Evolutionary conservation across 2,888 invertebrate genomes (phyloP), one percentile per base, ranked within the genome.

Genomic region (Cristatella mucedo): DNA sequence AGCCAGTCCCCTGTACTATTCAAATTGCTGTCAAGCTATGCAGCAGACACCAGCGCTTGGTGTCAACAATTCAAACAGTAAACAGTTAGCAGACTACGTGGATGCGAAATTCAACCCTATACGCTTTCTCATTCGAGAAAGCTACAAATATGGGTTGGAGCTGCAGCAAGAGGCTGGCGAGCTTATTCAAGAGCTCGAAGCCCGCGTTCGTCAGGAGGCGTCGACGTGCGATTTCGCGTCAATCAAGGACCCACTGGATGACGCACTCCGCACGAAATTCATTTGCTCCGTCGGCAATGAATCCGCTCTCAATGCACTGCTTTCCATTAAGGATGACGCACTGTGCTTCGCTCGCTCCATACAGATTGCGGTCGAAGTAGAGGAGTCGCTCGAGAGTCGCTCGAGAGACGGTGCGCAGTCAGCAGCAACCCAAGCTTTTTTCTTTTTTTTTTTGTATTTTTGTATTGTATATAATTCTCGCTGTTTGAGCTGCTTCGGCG

Each of bases 371-470:
- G 22, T 38, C 31, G 44, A 45, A 29, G 48, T 47, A 9, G 47
- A 45, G 26, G 45, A 46, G 21, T 47, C 47, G 5, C 47, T n/a
- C 44, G 4, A 44, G 33, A 16, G 47, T 45, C 13, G 45, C 38
- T n/a, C 47, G 48, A 38, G 45, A 45, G 13, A 45, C 45, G 3
- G 45, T 47, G n/a, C n/a, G n/a, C n/a, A n/a, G n/a, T n/a, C n/a
- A n/a, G n/a, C n/a, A n/a, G n/a, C n/a, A n/a, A n/a, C n/a, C n/a
- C n/a, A n/a, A n/a, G n/a, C n/a, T n/a, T n/a, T n/a, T n/a, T n/a
- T n/a, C n/a, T n/a, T n/a, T n/a, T n/a, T n/a, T n/a, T n/a, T n/a
- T n/a, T n/a, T n/a, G n/a, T n/a, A n/a, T n/a, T n/a, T n/a, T n/a
- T n/a, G n/a, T n/a, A n/a, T n/a, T n/a, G n/a, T n/a, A n/a, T n/a